These are phyloP conservation scores for Argyresthia albistria DNA, from an alignment of 2,888 invertebrate genomes.

Conservation along the genomic window DNA sequence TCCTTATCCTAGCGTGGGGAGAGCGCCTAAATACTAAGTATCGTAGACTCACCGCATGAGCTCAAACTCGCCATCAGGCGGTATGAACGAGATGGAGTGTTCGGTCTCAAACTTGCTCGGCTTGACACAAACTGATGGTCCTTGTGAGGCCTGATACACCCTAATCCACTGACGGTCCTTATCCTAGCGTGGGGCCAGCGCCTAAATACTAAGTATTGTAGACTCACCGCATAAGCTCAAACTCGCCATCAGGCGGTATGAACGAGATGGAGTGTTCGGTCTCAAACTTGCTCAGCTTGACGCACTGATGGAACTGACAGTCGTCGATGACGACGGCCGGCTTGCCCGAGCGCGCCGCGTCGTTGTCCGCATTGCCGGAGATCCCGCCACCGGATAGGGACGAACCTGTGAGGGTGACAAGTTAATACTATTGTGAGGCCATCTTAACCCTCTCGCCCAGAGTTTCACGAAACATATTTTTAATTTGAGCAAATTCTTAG, in stretches of 20 bases:
- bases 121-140: conserved; percentile 99
- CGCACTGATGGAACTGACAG: conserved; percentile 99
- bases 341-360: conserved; percentile 92
- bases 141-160: conserved; percentile 81
- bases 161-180: too few relatives aligned
- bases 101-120: conserved; percentile 99
- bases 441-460: too few relatives aligned
- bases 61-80: conserved; percentile 99
- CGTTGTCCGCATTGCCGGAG: conserved; percentile 80
- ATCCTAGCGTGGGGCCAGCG: too few relatives aligned
- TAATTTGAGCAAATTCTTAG: too few relatives aligned
- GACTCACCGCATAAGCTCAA: conserved; percentile 95
- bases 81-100: conserved; percentile 99
- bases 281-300: conserved; percentile 99
- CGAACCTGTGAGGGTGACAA: not conserved
- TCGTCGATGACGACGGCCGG: conserved; percentile 99
- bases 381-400: conserved; percentile 63
- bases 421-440: too few relatives aligned
- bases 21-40: not conserved
- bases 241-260: conserved; percentile 99
- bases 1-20: too few relatives aligned
- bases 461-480: too few relatives aligned
- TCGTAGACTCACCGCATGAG: conserved; percentile 86
- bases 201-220: too few relatives aligned
- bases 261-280: conserved; percentile 99